A percentile compares a stretch with the other conserved stretches of the same genome.
Conservation (phyloP, 1,140 invertebrate species). For the Drosophila baimaii region DNA sequence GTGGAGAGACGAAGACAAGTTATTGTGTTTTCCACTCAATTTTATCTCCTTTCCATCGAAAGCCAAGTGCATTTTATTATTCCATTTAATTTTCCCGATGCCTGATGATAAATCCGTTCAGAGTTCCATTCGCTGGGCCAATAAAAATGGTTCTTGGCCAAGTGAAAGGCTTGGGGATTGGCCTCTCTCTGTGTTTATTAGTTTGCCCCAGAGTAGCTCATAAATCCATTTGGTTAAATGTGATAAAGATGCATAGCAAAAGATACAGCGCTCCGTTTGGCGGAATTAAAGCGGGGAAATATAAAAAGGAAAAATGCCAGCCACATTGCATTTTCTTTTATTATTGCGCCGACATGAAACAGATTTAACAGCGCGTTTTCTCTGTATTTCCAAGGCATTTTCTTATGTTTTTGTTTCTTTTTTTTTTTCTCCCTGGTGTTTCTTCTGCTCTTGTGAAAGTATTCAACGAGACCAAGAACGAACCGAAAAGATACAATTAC, state of each 20-base stretch:
- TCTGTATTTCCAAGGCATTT: background rate
- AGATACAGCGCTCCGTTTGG: slow-evolving; percentile 18
- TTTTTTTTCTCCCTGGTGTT: too few relatives aligned
- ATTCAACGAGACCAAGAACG: slow-evolving; percentile 57
- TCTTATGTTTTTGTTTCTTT: slow-evolving; percentile 2
- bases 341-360: slow-evolving; percentile 54
- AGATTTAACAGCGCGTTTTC: slow-evolving; percentile 52
- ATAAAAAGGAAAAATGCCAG: slow-evolving; percentile 22
- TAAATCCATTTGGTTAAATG: slow-evolving; percentile 52
- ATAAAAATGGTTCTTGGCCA: slow-evolving; percentile 17
- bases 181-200: slow-evolving; percentile 29
- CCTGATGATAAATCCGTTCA: slow-evolving; percentile 27
- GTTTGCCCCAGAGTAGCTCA: slow-evolving; percentile 29
- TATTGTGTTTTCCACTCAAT: slow-evolving; percentile 9
- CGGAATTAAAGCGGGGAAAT: slow-evolving; percentile 31
- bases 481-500: slow-evolving; percentile 69
- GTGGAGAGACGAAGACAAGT: too few relatives aligned
- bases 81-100: slow-evolving; percentile 24
- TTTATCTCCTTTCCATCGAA: slow-evolving; percentile 10
- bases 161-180: slow-evolving; percentile 51
- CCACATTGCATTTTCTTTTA: slow-evolving; percentile 18
- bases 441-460: slow-evolving; percentile 64
- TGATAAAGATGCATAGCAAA: slow-evolving; percentile 54
- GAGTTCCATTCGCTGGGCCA: slow-evolving; percentile 25
- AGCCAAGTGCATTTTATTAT: slow-evolving; percentile 22